These are phyloP conservation scores for Sula dactylatra DNA, from an alignment of 2,113 vertebrate species.

Conservation along the genomic window DNA sequence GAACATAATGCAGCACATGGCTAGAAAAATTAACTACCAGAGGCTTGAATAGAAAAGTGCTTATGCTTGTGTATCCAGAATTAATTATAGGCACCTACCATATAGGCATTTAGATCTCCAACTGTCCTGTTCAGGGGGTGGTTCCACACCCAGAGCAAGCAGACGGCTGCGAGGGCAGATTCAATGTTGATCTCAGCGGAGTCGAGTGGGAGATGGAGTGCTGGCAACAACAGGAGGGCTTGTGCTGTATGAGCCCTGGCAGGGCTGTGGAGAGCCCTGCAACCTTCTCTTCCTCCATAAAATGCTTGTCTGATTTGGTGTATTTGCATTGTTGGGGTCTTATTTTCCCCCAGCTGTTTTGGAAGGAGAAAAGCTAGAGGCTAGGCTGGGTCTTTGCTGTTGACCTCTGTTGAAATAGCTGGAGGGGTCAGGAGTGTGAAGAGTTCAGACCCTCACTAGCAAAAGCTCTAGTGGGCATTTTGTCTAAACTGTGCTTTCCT, in stretches of 20 bases:
- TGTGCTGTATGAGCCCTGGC: neutral
- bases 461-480: neutral
- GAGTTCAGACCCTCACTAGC: neutral
- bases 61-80: neutral
- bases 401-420: neutral
- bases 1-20: neutral
- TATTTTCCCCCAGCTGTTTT: neutral
- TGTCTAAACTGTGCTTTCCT: neutral
- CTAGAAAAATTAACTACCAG: neutral
- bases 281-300: neutral
- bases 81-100: neutral
- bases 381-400: neutral
- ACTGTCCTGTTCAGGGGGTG: neutral
- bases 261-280: neutral
- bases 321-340: neutral
- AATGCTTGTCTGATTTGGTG: neutral
- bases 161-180: neutral
- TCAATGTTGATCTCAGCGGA: fast-evolving
- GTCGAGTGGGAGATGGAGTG: fast-evolving
- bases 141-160: neutral
- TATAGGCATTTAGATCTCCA: neutral
- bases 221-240: neutral
- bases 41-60: neutral
- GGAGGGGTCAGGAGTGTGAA: neutral
- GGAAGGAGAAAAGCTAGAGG: neutral